Percentiles rank a stretch among this genome's conserved stretches.
Conservation (phyloP, 2,888 invertebrate species). For the Malachius bipustulatus region DNA sequence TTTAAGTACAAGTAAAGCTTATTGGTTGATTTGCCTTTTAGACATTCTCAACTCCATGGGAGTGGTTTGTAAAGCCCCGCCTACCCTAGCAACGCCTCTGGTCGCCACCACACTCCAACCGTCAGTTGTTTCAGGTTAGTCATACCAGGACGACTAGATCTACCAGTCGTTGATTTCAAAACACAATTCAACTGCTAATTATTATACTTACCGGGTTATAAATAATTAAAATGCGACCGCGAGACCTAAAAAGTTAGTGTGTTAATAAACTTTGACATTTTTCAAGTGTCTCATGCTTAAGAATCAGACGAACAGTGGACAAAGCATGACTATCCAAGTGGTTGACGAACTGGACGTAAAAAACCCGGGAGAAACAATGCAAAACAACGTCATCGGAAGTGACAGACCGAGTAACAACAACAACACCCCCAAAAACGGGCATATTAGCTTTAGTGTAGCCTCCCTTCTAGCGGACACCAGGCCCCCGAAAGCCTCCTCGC, state of each 20-base stretch:
- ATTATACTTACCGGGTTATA: not conserved
- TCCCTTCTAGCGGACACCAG: slow-evolving; percentile 76
- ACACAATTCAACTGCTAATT: not conserved
- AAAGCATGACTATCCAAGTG: slow-evolving; percentile 59
- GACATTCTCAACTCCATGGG: slow-evolving; percentile 24
- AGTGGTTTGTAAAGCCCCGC: slow-evolving; percentile 17
- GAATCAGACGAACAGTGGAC: slow-evolving; percentile 43
- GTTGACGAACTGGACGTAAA: slow-evolving; percentile 32
- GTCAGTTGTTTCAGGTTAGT: slow-evolving; percentile 9
- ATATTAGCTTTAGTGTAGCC: slow-evolving; percentile 79
- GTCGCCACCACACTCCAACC: not conserved
- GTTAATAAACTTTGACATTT: slow-evolving; percentile 11
- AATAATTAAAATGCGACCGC: slow-evolving; percentile 1
- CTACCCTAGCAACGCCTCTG: slow-evolving; percentile 9
- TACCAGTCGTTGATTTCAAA: slow-evolving; percentile 1
- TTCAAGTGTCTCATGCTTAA: slow-evolving; percentile 56
- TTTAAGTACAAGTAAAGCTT: slow-evolving; percentile 22
- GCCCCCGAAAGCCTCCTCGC: slow-evolving; percentile 41
- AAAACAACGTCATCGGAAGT: slow-evolving; percentile 35
- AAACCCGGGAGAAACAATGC: slow-evolving; percentile 33
- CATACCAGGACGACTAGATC: slow-evolving; percentile 4
- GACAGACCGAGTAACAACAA: slow-evolving; percentile 32
- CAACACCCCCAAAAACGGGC: slow-evolving; percentile 44
- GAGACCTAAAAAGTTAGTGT: slow-evolving; percentile 10
- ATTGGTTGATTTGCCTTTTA: slow-evolving; percentile 25